Conservation (phyloP, 2,797 vertebrate genomes). For the Carduelis carduelis region DNA sequence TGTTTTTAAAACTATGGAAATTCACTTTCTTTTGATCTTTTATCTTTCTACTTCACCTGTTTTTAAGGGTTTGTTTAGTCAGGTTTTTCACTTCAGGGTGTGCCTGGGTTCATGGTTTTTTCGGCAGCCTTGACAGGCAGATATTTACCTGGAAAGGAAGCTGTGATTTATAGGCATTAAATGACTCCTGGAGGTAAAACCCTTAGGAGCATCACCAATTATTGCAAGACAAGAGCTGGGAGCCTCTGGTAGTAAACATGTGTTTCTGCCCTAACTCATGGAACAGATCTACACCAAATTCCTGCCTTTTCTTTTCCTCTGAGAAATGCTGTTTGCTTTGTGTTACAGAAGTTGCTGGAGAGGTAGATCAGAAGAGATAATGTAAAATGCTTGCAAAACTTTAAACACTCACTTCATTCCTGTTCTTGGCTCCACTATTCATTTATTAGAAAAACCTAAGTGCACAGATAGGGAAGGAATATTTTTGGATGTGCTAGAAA, state of each 20-base stretch:
- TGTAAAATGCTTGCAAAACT: not conserved
- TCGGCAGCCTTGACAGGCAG: not conserved
- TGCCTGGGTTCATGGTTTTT: not conserved
- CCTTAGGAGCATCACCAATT: not conserved
- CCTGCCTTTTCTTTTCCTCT: not conserved
- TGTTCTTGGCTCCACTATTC: not conserved
- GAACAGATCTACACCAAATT: not conserved
- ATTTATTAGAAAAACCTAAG: not conserved
- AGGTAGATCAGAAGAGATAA: not conserved
- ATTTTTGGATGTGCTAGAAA: not conserved
- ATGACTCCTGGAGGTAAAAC: not conserved
- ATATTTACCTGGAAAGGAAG: not conserved
- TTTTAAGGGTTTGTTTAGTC: not conserved
- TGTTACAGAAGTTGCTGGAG: not conserved
- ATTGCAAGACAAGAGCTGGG: not conserved
- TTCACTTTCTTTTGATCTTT: not conserved
- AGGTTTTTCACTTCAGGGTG: not conserved
- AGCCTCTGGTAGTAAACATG: not conserved
- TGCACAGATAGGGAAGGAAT: not conserved
- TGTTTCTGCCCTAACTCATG: not conserved
- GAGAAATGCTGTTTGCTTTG: not conserved
- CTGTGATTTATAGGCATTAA: not conserved
- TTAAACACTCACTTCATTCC: not conserved
- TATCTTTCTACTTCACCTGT: not conserved
- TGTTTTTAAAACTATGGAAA: not conserved